phyloP scores from a whole-genome alignment of 2,113 vertebrate genomes.

The Ophiodon elongatus region DNA sequence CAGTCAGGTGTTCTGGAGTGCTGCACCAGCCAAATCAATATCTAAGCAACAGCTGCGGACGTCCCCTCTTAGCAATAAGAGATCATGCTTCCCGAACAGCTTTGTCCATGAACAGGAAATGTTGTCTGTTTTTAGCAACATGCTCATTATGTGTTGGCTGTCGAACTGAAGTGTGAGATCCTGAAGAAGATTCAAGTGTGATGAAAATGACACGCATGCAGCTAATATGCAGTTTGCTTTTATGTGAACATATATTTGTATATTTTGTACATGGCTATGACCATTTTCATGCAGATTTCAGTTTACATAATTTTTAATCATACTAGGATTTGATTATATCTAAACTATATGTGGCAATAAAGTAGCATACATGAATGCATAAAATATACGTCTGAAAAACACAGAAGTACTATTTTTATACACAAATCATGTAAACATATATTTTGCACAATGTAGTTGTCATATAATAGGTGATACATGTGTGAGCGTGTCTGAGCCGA shows the following conservation, averaged over 20 bases:
- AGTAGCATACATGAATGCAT: neutral
- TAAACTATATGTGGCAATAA: neutral
- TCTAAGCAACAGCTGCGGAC: conserved; percentile 31
- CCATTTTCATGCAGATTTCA: neutral
- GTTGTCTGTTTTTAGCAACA: conserved; percentile 7
- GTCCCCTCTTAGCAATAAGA: conserved; percentile 12
- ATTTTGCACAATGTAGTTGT: conserved; percentile 21
- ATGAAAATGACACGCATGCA: neutral
- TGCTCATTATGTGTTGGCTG: neutral
- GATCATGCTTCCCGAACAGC: conserved; percentile 23
- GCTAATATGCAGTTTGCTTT: conserved; percentile 1
- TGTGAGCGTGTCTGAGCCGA: neutral
- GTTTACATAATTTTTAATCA: neutral
- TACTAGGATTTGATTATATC: neutral
- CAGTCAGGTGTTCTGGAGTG: neutral
- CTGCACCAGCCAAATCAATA: conserved; percentile 15
- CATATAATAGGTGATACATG: neutral
- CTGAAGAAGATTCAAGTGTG: neutral
- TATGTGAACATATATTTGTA: neutral
- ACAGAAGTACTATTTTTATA: conserved; percentile 30
- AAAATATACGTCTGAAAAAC: neutral
- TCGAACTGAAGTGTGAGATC: neutral
- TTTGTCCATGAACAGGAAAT: conserved; percentile 2
- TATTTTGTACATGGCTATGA: neutral
- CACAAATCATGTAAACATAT: conserved; percentile 8